phyloP scores from a whole-genome alignment of 2,797 vertebrate genomes.

The Furcifer pardalis region DNA sequence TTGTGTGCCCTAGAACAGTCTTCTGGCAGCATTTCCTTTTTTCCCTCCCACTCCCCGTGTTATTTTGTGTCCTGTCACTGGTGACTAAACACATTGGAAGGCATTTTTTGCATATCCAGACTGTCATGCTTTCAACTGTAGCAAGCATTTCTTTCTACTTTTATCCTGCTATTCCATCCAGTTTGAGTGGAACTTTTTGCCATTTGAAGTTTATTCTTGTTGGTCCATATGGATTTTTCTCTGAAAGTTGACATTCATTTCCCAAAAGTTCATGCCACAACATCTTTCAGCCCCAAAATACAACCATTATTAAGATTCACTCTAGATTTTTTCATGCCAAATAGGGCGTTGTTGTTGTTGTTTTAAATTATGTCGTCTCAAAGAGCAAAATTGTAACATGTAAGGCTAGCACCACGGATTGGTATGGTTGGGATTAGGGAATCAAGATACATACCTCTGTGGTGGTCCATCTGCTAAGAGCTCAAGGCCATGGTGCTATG shows the following conservation, averaged over 20 bases:
- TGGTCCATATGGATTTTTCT: conserved; percentile 31
- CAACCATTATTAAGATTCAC: conserved; percentile 42
- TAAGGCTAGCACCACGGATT: neutral
- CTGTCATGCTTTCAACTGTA: conserved; percentile 39
- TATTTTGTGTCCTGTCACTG: neutral
- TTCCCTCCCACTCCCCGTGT: neutral
- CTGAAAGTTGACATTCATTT: conserved; percentile 27
- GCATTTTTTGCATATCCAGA: conserved; percentile 44
- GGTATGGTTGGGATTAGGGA: neutral
- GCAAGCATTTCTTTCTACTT: conserved; percentile 43
- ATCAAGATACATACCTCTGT: neutral
- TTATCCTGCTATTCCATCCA: conserved; percentile 15
- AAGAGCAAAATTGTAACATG: neutral
- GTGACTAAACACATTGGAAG: conserved; percentile 19
- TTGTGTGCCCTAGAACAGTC: too few species aligned
- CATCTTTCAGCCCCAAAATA: conserved; percentile 20
- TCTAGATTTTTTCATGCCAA: neutral
- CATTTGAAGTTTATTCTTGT: neutral
- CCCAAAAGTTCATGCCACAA: conserved; percentile 22
- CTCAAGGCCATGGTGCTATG: neutral
- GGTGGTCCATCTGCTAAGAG: neutral
- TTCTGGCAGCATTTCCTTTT: conserved; percentile 35
- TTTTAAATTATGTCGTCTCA: neutral
- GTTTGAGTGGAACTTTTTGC: neutral
- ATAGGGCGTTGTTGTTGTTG: neutral